A percentile compares a stretch with the other conserved stretches of the same genome.
Conservation (phyloP, 2,797 vertebrate genomes). For the Xiphorhynchus erythropygius region DNA sequence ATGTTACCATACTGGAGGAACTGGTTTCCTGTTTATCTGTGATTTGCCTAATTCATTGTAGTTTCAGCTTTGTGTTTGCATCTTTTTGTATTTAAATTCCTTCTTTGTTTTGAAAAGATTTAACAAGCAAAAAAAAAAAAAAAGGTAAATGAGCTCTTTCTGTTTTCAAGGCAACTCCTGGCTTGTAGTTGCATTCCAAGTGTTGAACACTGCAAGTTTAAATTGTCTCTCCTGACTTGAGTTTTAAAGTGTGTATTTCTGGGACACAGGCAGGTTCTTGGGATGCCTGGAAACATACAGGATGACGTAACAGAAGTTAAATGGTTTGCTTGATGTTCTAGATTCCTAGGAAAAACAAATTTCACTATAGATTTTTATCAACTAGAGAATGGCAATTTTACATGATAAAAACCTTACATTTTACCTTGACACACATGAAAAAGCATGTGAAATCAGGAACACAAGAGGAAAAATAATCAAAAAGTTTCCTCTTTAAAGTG, state of each 20-base stretch:
- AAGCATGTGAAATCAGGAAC: neutral
- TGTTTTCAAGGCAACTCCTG: conserved; percentile 9
- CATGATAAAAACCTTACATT: neutral
- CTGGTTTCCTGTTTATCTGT: conserved; percentile 18
- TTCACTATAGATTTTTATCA: neutral
- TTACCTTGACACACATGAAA: neutral
- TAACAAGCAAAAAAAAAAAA: neutral
- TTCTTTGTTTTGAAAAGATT: conserved; percentile 1
- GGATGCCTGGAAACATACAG: neutral
- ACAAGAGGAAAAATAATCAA: neutral
- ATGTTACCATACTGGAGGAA: neutral
- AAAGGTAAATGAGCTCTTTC: conserved; percentile 1
- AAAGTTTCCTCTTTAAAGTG: neutral
- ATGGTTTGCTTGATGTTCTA: neutral
- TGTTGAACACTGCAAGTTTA: neutral
- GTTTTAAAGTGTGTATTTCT: neutral
- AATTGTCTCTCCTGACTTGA: neutral
- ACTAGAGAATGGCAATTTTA: neutral
- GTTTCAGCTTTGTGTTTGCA: neutral
- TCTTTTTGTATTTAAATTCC: conserved; percentile 28
- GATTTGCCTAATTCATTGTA: neutral
- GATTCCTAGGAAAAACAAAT: neutral
- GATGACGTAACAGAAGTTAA: neutral
- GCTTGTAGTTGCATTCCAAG: conserved; percentile 15
- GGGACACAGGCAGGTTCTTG: neutral